A percentile compares a stretch with the other conserved stretches of the same genome.
These are phyloP conservation scores for Crioceris asparagi DNA, from an alignment of 2,888 invertebrate species.

Conservation along the genomic window DNA sequence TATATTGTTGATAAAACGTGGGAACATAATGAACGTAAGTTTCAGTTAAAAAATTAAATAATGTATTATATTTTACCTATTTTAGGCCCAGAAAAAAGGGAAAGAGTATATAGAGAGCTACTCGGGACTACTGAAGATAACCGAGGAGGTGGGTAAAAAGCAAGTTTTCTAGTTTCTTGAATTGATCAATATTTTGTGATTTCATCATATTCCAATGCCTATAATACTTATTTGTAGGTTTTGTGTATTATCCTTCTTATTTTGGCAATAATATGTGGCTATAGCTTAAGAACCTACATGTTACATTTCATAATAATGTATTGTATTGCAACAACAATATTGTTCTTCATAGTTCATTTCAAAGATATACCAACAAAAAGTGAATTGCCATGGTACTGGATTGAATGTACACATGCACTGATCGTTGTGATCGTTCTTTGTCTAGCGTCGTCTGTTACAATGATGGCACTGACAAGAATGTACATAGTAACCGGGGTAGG, in stretches of 20 bases:
- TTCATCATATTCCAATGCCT: not conserved
- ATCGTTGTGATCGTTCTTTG: conserved; percentile 11
- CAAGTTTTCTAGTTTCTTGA: too few relatives aligned
- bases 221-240: conserved; percentile 9
- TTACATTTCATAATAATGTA: conserved; percentile 11
- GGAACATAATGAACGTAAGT: too few relatives aligned
- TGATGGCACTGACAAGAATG: conserved; percentile 18
- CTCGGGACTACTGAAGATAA: conserved; percentile 18
- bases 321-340: conserved; percentile 13
- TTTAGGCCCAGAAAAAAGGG: conserved; percentile 14
- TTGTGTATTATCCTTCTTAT: conserved; percentile 9
- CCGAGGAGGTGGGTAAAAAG: conserved; percentile 15
- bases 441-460: conserved; percentile 12
- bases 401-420: conserved; percentile 16
- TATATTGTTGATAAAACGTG: too few relatives aligned
- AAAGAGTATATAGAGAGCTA: conserved; percentile 17
- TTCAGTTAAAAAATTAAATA: too few relatives aligned
- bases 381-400: conserved; percentile 19
- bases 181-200: not conserved
- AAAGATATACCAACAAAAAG: conserved; percentile 12
- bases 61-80: conserved; percentile 4
- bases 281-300: conserved; percentile 9
- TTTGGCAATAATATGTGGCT: conserved; percentile 8
- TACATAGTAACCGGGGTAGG: conserved; percentile 23
- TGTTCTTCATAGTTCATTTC: conserved; percentile 15